Conservation (phyloP, 1,140 invertebrate genomes). For the Ridgeia piscesae region DNA sequence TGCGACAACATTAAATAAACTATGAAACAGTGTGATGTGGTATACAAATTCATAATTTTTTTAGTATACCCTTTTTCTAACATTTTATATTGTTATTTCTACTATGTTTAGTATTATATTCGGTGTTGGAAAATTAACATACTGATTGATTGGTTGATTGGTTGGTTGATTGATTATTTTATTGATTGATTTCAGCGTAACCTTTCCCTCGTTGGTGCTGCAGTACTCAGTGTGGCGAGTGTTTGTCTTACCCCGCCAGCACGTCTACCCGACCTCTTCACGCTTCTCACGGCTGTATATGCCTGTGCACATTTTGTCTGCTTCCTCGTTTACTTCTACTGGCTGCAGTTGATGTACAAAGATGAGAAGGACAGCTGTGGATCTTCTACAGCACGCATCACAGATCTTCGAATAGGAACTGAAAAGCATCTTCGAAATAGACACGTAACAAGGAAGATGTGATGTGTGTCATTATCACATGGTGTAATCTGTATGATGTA, state of each 20-base stretch:
- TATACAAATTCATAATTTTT: too few relatives aligned
- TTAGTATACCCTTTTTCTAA: too few relatives aligned
- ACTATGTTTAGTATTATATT: too few relatives aligned
- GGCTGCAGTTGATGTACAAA: slow-evolving; percentile 65
- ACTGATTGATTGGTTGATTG: too few relatives aligned
- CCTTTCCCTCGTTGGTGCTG: slow-evolving; percentile 66
- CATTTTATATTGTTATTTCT: too few relatives aligned
- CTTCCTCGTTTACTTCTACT: slow-evolving; percentile 83
- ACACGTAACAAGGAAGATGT: neutral
- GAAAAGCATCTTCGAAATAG: neutral
- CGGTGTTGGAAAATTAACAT: too few relatives aligned
- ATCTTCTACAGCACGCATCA: neutral
- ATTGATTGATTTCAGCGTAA: slow-evolving; percentile 60
- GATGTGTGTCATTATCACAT: neutral
- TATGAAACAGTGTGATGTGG: too few relatives aligned
- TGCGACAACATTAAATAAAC: too few relatives aligned
- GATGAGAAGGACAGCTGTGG: neutral
- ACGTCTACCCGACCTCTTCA: slow-evolving; percentile 80
- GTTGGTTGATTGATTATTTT: slow-evolving; percentile 26
- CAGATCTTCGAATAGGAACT: neutral
- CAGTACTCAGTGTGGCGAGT: slow-evolving; percentile 64
- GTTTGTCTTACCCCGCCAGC: slow-evolving; percentile 69
- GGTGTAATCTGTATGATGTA: neutral
- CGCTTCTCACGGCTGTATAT: slow-evolving; percentile 79
- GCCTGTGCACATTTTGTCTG: slow-evolving; percentile 80